These are phyloP conservation scores for Belgica antarctica DNA, from an alignment of 2,888 invertebrate genomes.

Conservation along the genomic window DNA sequence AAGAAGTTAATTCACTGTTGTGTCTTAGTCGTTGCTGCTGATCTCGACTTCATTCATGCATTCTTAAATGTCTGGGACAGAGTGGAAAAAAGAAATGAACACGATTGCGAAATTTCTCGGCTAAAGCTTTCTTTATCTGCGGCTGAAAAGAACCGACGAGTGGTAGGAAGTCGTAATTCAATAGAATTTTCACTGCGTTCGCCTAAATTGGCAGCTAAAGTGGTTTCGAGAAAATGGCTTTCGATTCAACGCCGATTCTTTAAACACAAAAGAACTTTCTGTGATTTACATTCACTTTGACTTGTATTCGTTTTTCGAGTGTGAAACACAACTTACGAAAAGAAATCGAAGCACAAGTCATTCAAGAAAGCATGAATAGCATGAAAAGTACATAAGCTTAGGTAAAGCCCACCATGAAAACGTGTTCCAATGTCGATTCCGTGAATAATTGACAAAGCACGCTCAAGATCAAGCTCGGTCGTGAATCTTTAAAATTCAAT, in stretches of 20 bases:
- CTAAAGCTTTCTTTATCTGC: too few relatives aligned
- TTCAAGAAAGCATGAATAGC: slow-evolving; percentile 2
- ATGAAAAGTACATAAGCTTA: neutral
- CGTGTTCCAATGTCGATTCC: too few relatives aligned
- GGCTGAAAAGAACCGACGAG: too few relatives aligned
- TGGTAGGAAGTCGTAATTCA: neutral
- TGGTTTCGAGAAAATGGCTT: neutral
- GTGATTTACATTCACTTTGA: slow-evolving; percentile 4
- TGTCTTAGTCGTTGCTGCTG: too few relatives aligned
- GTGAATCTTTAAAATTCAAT: too few relatives aligned
- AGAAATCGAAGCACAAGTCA: neutral
- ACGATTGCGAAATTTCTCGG: too few relatives aligned
- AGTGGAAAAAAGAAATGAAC: too few relatives aligned
- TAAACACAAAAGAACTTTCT: slow-evolving; percentile 9
- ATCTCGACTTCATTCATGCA: neutral
- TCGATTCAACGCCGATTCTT: neutral
- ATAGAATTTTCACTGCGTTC: neutral
- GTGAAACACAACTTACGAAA: slow-evolving; percentile 5
- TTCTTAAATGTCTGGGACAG: neutral
- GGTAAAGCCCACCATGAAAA: too few relatives aligned
- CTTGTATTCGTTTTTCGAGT: neutral
- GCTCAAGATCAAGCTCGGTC: too few relatives aligned
- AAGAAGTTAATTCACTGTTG: neutral
- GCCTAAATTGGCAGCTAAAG: neutral
- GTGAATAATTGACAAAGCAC: too few relatives aligned